These are phyloP conservation scores for Cercocebus atys DNA, from an alignment of 2,113 vertebrate genomes.

Conservation along the genomic window DNA sequence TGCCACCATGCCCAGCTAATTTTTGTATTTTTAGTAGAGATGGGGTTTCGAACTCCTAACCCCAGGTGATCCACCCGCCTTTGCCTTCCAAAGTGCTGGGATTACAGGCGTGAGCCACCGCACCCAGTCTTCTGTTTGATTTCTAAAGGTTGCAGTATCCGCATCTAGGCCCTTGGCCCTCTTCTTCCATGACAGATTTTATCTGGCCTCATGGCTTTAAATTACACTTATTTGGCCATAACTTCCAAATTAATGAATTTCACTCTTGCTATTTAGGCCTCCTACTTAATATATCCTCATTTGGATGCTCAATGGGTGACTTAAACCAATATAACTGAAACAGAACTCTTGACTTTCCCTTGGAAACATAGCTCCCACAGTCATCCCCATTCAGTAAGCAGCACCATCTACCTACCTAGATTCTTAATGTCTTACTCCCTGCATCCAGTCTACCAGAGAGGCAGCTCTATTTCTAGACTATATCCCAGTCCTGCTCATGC, in stretches of 20 bases:
- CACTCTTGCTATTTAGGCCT: background rate
- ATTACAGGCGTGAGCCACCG: too few relatives aligned
- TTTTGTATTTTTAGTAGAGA: too few relatives aligned
- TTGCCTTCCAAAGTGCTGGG: too few relatives aligned
- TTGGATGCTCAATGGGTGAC: background rate
- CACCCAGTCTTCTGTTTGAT: background rate
- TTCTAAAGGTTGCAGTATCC: background rate
- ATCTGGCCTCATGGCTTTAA: background rate
- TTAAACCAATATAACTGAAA: background rate
- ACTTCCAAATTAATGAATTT: background rate
- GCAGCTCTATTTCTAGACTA: background rate
- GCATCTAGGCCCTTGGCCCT: fast-evolving
- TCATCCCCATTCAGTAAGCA: background rate
- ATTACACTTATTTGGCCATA: background rate
- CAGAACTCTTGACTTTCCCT: background rate
- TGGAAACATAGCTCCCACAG: background rate
- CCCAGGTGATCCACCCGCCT: too few relatives aligned
- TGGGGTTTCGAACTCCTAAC: too few relatives aligned
- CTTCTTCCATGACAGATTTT: background rate
- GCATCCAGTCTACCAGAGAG: background rate
- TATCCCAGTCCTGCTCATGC: background rate
- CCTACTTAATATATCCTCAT: background rate
- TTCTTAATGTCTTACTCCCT: background rate
- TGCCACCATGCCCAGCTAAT: too few relatives aligned
- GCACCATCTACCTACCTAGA: background rate